Evolutionary conservation across 2,797 vertebrate species (phyloP).

Genomic region (Danio choprae): DNA sequence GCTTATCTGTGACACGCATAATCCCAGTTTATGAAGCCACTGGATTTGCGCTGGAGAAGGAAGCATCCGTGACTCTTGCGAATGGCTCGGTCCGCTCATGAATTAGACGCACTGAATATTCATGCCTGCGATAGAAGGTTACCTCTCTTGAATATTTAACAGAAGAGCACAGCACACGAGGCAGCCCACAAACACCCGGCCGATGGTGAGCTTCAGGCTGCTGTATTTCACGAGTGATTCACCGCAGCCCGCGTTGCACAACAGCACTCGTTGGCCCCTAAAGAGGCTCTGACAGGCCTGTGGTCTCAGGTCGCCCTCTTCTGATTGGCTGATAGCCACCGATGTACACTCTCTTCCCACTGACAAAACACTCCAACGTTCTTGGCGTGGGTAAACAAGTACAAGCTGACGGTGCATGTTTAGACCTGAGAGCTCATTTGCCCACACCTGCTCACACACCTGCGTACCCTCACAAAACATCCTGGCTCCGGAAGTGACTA

Average conservation of each 20-base stretch:
- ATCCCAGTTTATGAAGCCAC: slow-evolving; percentile 13
- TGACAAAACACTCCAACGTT: not conserved
- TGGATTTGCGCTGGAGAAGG: slow-evolving; percentile 7
- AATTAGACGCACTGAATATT: slow-evolving; percentile 45
- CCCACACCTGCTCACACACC: slow-evolving; percentile 9
- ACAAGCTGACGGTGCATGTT: slow-evolving; percentile 27
- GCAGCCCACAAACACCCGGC: not conserved
- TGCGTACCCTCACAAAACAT: not conserved
- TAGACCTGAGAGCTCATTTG: slow-evolving; percentile 15
- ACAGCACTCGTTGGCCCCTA: not conserved
- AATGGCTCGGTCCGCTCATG: slow-evolving; percentile 3
- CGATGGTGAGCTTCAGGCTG: not conserved
- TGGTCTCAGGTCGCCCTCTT: not conserved
- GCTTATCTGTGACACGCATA: slow-evolving; percentile 20
- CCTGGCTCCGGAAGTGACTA: not conserved
- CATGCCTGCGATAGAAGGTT: slow-evolving; percentile 12
- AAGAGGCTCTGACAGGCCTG: too few species aligned
- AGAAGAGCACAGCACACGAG: not conserved
- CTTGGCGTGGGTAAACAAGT: not conserved
- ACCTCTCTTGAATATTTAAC: slow-evolving; percentile 24
- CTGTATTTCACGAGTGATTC: not conserved
- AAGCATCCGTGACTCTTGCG: not conserved
- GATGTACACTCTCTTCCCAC: not conserved
- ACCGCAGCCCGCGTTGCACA: slow-evolving; percentile 11
- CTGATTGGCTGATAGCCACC: slow-evolving; percentile 6